Percentiles rank a stretch among this genome's conserved stretches.
Evolutionary conservation across 2,113 vertebrate genomes (phyloP).

Genomic region (Boleophthalmus pectinirostris): DNA sequence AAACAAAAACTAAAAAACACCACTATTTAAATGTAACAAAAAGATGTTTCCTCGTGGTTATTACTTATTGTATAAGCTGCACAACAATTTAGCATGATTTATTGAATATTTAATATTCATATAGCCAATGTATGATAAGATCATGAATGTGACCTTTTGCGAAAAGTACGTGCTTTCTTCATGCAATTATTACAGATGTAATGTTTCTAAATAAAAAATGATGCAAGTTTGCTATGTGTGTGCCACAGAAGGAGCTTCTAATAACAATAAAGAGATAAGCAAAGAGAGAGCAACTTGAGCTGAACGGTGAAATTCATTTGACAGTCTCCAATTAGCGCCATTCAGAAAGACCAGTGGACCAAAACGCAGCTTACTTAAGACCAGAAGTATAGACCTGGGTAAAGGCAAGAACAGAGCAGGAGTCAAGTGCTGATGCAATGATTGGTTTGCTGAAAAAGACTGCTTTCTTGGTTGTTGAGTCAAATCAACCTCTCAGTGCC

Average conservation of each 20-base stretch:
- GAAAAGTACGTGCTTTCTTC: neutral
- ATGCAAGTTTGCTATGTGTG: neutral
- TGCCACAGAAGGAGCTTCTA: neutral
- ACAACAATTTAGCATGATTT: neutral
- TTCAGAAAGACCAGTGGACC: constrained; percentile 36
- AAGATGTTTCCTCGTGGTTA: neutral
- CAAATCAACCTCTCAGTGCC: constrained; percentile 41
- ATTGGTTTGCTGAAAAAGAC: constrained; percentile 26
- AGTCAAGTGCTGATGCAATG: constrained; percentile 16
- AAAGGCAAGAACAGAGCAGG: constrained; percentile 7
- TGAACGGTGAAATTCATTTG: constrained; percentile 13
- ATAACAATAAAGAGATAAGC: neutral
- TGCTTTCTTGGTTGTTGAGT: constrained; percentile 34
- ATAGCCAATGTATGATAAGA: neutral
- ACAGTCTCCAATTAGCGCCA: constrained; percentile 25
- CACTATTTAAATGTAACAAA: neutral
- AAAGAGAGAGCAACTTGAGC: constrained; percentile 13
- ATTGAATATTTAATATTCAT: neutral
- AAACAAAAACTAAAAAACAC: neutral
- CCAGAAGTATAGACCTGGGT: constrained; percentile 16
- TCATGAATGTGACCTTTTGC: neutral
- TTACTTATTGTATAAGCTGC: neutral
- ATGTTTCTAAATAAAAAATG: neutral
- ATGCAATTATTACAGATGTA: neutral
- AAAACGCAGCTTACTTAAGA: constrained; percentile 25